These are phyloP conservation scores for Orycteropus afer DNA, from an alignment of 2,113 vertebrate genomes.

Conservation along the genomic window DNA sequence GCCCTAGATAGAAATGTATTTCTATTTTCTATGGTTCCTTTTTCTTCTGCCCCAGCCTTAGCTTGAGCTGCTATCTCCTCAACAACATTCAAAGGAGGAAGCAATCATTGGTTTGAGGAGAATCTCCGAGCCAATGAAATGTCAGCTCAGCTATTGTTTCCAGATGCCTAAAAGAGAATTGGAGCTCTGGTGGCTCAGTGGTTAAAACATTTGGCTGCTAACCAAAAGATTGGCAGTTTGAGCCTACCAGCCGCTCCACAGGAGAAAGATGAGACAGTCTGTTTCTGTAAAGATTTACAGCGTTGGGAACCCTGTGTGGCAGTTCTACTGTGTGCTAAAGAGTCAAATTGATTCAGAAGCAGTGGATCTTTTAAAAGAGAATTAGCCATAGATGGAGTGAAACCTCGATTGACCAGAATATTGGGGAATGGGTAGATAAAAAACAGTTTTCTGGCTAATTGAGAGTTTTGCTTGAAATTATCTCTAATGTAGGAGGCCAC, in stretches of 20 bases:
- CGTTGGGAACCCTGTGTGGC: too few relatives aligned
- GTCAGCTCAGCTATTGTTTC: conserved; percentile 66
- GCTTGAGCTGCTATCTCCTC: conserved; percentile 66
- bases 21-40: conserved; percentile 49
- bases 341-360: too few relatives aligned
- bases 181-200: too few relatives aligned
- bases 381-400: conserved; percentile 59
- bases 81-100: conserved; percentile 65
- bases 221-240: too few relatives aligned
- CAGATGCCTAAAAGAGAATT: conserved; percentile 70
- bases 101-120: conserved; percentile 70
- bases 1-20: not conserved
- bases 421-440: conserved; percentile 40
- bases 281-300: too few relatives aligned
- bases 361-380: too few relatives aligned
- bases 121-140: conserved; percentile 74
- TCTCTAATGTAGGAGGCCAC: conserved; percentile 13
- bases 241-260: too few relatives aligned
- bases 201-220: too few relatives aligned
- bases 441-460: conserved; percentile 29
- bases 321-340: too few relatives aligned
- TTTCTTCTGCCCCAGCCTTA: conserved; percentile 57
- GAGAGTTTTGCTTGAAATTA: conserved; percentile 57
- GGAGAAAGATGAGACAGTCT: too few relatives aligned
- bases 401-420: conserved; percentile 61